These are phyloP conservation scores for Chironomus tentans DNA, from an alignment of 2,888 invertebrate genomes.

Conservation along the genomic window DNA sequence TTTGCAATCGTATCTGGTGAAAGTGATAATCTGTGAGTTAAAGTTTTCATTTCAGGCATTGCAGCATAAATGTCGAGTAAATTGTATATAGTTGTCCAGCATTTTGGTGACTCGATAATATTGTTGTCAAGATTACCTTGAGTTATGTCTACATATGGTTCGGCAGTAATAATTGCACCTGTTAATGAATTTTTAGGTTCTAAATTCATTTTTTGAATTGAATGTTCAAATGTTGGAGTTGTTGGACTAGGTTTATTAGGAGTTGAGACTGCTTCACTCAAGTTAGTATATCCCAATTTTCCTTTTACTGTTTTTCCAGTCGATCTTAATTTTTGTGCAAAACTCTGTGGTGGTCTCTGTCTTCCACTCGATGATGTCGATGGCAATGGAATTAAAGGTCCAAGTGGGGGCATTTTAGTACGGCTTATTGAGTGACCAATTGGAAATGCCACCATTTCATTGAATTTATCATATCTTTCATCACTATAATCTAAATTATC, in stretches of 20 bases:
- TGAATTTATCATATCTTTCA: constrained; percentile 42
- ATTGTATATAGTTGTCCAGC: constrained; percentile 92
- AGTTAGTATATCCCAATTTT: constrained; percentile 65
- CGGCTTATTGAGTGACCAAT: constrained; percentile 33
- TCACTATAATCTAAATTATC: constrained; percentile 33
- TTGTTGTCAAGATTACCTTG: constrained; percentile 32
- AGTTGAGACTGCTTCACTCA: constrained; percentile 64
- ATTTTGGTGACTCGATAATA: constrained; percentile 50
- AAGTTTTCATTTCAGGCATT: constrained; percentile 90
- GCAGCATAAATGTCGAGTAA: constrained; percentile 86
- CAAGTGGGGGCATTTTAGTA: constrained; percentile 35
- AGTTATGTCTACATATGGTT: background rate
- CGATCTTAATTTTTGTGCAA: constrained; percentile 77
- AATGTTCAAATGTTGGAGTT: constrained; percentile 43
- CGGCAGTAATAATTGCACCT: constrained; percentile 31
- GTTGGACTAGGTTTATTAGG: constrained; percentile 55
- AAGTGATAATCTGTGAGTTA: constrained; percentile 67
- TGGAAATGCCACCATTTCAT: constrained; percentile 35
- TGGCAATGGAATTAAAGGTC: constrained; percentile 39
- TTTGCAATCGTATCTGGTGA: constrained; percentile 61
- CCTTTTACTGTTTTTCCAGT: constrained; percentile 78
- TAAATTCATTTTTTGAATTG: constrained; percentile 35
- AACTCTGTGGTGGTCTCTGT: constrained; percentile 72
- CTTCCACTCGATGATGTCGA: constrained; percentile 42
- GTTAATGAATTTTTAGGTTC: constrained; percentile 41